Conservation (phyloP, 2,888 invertebrate genomes). For the Malachius bipustulatus region DNA sequence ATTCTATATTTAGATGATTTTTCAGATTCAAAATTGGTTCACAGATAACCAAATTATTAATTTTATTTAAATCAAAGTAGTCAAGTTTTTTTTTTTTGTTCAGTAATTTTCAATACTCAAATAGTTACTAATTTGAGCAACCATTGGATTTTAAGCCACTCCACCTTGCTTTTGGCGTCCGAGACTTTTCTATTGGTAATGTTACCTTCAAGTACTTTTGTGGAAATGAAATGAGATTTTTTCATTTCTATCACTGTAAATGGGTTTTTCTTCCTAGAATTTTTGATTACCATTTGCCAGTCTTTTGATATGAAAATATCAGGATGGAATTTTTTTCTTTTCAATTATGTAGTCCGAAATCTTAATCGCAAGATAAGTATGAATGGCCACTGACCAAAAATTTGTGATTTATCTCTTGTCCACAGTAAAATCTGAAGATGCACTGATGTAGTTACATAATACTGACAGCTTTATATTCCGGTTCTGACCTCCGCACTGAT, state of each 20-base stretch:
- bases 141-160: constrained; percentile 18
- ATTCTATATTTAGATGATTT: no score
- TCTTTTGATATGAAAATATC: constrained; percentile 11
- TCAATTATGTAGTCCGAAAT: constrained; percentile 9
- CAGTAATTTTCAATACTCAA: no score
- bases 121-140: no score
- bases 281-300: constrained; percentile 10
- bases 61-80: no score
- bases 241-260: constrained; percentile 15
- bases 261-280: constrained; percentile 9
- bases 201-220: constrained; percentile 8
- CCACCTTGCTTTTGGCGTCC: constrained; percentile 11
- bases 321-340: constrained; percentile 7
- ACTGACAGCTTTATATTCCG: constrained; percentile 20
- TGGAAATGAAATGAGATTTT: constrained; percentile 12
- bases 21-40: no score
- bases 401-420: constrained; percentile 16
- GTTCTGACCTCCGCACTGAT: no score
- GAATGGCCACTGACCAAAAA: constrained; percentile 16
- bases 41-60: no score
- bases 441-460: constrained; percentile 18
- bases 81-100: no score
- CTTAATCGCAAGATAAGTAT: constrained; percentile 12
- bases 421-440: constrained; percentile 15
- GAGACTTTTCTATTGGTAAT: constrained; percentile 16